Evolutionary conservation across 2,888 invertebrate species (phyloP), one percentile per base, ranked within the genome.

Genomic region (Idaea straminata): DNA sequence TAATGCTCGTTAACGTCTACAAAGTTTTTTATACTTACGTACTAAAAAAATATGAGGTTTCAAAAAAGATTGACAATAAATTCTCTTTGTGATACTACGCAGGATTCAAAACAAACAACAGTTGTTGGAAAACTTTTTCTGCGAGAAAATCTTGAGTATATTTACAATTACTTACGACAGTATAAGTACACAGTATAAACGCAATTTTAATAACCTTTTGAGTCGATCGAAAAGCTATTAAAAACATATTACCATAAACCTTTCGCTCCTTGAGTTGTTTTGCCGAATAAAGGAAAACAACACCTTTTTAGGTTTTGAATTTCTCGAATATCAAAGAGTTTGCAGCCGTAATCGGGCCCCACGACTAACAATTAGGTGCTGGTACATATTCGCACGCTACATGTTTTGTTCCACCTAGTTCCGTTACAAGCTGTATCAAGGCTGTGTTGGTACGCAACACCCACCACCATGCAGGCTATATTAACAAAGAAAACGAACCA

Each of bases 381-480:
- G 65, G 61, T 67, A 67, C 67, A 67, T 70, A 69, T 73, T 69
- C 70, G 72, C 76, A 75, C 73, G 73, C 75, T 70, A 73, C 72
- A 71, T 76, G 71, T 69, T 77, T 78, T 77, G 76, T 76, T 72
- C 72, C 70, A 74, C 71, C 72, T 71, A 66, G 66, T 68, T 69
- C 69, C 66, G 73, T 73, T 71, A 47, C 61, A 69, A 67, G 67
- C 57, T 59, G 65, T 68, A 71, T 70, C 77, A 78, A 78, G 78
- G 78, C 72, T 75, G 65, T 61, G 63, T 67, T 64, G 69, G 66
- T 69, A 64, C 62, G 64, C 69, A 38, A 61, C 73, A 76, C 73
- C 72, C 67, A 64, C 70, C 72, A 64, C 65, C 64, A 61, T 58
- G 62, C 64, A 66, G 62, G 66, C 75, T 72, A 80, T 72, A 76